phyloP scores from a whole-genome alignment of 2,888 invertebrate genomes.

The Drosophila kanekoi region DNA sequence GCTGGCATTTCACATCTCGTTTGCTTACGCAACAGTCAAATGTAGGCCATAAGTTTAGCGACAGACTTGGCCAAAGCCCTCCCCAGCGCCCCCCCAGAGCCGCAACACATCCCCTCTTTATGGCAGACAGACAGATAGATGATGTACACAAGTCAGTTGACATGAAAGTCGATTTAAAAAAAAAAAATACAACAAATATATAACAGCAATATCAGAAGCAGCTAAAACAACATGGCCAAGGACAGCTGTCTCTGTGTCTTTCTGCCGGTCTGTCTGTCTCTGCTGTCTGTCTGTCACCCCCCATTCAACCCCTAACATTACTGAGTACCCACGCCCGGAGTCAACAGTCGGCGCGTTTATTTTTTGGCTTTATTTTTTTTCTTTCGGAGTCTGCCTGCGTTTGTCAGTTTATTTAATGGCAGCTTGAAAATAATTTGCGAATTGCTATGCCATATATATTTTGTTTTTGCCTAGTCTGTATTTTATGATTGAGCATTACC shows the following conservation, averaged over 20 bases:
- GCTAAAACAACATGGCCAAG: conserved; percentile 48
- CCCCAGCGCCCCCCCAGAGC: conserved; percentile 4
- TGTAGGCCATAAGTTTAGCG: conserved; percentile 70
- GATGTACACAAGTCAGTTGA: conserved; percentile 74
- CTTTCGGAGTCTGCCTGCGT: conserved; percentile 45
- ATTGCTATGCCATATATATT: conserved; percentile 75
- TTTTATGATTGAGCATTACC: conserved; percentile 74
- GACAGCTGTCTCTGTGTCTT: conserved; percentile 43
- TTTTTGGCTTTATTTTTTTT: conserved; percentile 29
- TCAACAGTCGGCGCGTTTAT: conserved; percentile 35
- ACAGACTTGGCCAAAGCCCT: conserved; percentile 19
- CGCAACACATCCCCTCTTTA: neutral
- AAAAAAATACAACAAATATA: conserved; percentile 58
- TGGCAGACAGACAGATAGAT: conserved; percentile 52
- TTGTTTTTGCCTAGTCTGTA: conserved; percentile 44
- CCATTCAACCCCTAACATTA: neutral
- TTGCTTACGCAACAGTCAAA: conserved; percentile 77
- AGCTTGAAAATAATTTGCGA: conserved; percentile 79
- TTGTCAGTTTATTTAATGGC: conserved; percentile 80
- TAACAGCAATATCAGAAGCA: conserved; percentile 58
- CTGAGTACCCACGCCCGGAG: conserved; percentile 1
- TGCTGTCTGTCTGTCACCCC: conserved; percentile 18
- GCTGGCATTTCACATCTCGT: conserved; percentile 72
- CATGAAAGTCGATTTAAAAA: conserved; percentile 80
- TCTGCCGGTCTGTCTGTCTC: conserved; percentile 18